Evolutionary conservation across 2,888 invertebrate species (phyloP).

Genomic region (Archips crataeganus): DNA sequence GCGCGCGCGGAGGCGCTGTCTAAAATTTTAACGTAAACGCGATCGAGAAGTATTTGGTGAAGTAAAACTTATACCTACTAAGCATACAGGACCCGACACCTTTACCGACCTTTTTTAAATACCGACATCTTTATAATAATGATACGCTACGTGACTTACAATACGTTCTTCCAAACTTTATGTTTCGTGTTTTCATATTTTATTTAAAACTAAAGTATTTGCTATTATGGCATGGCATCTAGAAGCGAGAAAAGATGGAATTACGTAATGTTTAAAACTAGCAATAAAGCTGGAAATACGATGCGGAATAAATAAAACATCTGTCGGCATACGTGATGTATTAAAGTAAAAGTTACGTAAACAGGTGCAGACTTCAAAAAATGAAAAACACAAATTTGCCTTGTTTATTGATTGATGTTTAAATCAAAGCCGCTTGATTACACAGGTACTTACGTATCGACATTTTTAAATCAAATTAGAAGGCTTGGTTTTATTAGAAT

Average conservation of each 20-base stretch:
- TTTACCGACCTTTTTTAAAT: too few species aligned
- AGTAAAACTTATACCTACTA: too few species aligned
- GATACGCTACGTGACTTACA: constrained; percentile 1
- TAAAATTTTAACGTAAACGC: too few species aligned
- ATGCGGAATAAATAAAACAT: constrained; percentile 74
- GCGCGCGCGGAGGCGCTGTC: too few species aligned
- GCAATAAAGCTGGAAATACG: constrained; percentile 73
- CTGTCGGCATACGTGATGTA: constrained; percentile 66
- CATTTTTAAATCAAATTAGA: not conserved
- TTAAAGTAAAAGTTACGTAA: constrained; percentile 69
- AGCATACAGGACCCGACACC: too few species aligned
- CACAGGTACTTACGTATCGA: not conserved
- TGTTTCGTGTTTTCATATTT: not conserved
- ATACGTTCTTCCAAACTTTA: not conserved
- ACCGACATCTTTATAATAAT: not conserved
- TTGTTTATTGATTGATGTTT: constrained; percentile 20
- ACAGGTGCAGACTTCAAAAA: constrained; percentile 64
- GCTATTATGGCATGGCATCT: constrained; percentile 41
- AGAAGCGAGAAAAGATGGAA: constrained; percentile 61
- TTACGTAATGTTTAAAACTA: constrained; percentile 72
- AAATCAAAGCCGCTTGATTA: constrained; percentile 3
- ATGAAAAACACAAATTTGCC: constrained; percentile 48
- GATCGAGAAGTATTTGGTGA: too few species aligned
- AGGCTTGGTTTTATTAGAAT: not conserved
- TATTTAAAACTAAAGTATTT: constrained; percentile 20